phyloP scores from a whole-genome alignment of 2,113 vertebrate genomes.

The Holacanthus passer region DNA sequence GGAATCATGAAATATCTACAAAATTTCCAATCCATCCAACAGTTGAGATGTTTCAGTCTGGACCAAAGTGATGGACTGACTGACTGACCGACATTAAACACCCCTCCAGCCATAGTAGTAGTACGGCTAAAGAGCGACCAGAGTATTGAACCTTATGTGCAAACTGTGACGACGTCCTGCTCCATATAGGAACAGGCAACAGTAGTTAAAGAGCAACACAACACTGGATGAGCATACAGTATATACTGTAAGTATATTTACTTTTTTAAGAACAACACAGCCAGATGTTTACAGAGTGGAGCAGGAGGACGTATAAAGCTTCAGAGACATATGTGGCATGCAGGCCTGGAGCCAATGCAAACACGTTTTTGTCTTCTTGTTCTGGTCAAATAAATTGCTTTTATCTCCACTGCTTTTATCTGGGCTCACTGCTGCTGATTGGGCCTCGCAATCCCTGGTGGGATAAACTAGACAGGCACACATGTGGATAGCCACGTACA shows the following conservation, averaged over 20 bases:
- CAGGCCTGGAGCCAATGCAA: conserved; percentile 60
- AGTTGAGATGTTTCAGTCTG: background rate
- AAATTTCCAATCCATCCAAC: background rate
- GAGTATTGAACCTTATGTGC: background rate
- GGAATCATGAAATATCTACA: background rate
- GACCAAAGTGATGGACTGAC: background rate
- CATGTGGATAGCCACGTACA: conserved; percentile 25
- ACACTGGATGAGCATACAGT: background rate
- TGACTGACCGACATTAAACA: background rate
- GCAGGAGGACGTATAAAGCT: conserved; percentile 51
- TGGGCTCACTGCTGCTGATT: conserved; percentile 64
- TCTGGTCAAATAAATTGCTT: conserved; percentile 73
- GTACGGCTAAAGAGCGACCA: background rate
- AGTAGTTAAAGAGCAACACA: background rate
- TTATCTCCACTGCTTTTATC: conserved; percentile 71
- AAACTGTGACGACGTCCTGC: background rate
- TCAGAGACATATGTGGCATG: conserved; percentile 35
- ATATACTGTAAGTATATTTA: conserved; percentile 46
- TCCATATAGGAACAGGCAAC: background rate
- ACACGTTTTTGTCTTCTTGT: conserved; percentile 61
- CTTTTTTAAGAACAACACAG: conserved; percentile 54
- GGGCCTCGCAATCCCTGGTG: conserved; percentile 60
- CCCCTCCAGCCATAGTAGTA: background rate
- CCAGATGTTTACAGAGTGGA: conserved; percentile 59
- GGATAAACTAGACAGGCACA: conserved; percentile 55